Evolutionary conservation across 1,140 invertebrate species (phyloP), one percentile per base, ranked within the genome.

Genomic region (Reticulitermes speratus): DNA sequence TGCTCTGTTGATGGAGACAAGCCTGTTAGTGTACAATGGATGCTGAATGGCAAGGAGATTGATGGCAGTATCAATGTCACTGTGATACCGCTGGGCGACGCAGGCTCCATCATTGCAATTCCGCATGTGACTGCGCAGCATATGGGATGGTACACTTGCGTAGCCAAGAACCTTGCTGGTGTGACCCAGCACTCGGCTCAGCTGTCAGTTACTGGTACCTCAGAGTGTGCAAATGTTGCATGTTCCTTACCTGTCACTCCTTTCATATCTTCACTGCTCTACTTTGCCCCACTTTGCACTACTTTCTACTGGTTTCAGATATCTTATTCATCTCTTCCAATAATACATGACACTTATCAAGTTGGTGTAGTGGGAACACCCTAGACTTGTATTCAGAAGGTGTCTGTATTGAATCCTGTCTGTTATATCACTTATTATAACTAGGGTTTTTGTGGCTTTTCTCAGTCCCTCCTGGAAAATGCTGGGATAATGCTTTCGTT

Each of bases 141-240:
- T 90, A 94, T 95, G 87, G 96, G 96, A 89, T 95, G 95, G 89
- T 97, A 96, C 90, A 96, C 95, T 30, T 97, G 96, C 90, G 92
- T 94, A 87, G 96, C 94, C 83, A 93, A 93, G 91, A 97, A 97
- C 91, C 91, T 92, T 86, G 95, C 95, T 87, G 95, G 95, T 85
- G 93, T 87, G 3, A 89, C 89, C 30, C 90, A 88, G 59, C 90
- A 89, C 87, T 92, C 91, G 23, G 90, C 92, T 16, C 84, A 87
- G 82, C 86, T 90, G 14, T 81, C 88, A 84, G 89, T 90, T 44
- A 89, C 90, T 87, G 89, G 90, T 90, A 87, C 85, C 52, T 30
- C 25, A 75, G 3, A 30, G n/a, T 45, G 52, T 55, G 19, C 82
- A 82, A 16, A 55, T 55, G 52, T 21, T 21, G 52, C 52, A 55